phyloP scores from a whole-genome alignment of 2,113 vertebrate species.

The Poecilia latipinna region DNA sequence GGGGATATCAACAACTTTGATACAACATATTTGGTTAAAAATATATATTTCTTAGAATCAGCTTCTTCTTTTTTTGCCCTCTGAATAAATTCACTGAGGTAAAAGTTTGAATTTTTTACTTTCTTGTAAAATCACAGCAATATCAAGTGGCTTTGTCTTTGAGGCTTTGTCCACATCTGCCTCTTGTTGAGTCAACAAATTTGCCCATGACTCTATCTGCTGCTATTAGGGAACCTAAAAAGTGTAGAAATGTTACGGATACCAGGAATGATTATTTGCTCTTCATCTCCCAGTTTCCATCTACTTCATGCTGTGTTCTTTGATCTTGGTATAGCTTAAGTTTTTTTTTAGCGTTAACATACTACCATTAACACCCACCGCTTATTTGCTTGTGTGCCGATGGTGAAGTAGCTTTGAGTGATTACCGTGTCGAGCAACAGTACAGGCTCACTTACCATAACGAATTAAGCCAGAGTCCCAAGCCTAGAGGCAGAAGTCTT shows the following conservation, averaged over 20 bases:
- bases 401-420: constrained; percentile 51
- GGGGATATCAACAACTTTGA: no score
- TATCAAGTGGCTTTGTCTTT: no score
- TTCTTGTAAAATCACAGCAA: no score
- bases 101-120: no score
- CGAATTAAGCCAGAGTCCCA: constrained; percentile 56
- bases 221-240: constrained; percentile 28
- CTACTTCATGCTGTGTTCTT: constrained; percentile 16
- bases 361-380: constrained; percentile 10
- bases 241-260: constrained; percentile 12
- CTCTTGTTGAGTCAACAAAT: no score
- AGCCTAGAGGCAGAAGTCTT: constrained; percentile 52
- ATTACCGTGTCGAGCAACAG: constrained; percentile 51
- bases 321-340: constrained; percentile 16
- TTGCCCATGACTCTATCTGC: constrained; percentile 5
- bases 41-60: no score
- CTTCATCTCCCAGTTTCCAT: constrained; percentile 42
- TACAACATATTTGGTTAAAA: no score
- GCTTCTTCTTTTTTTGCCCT: no score
- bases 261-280: constrained; percentile 33
- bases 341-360: constrained; percentile 13
- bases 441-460: constrained; percentile 63
- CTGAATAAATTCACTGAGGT: no score
- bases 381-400: constrained; percentile 13
- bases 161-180: no score